These are phyloP conservation scores for Pseudopodoces humilis DNA, from an alignment of 2,113 vertebrate species.

Conservation along the genomic window DNA sequence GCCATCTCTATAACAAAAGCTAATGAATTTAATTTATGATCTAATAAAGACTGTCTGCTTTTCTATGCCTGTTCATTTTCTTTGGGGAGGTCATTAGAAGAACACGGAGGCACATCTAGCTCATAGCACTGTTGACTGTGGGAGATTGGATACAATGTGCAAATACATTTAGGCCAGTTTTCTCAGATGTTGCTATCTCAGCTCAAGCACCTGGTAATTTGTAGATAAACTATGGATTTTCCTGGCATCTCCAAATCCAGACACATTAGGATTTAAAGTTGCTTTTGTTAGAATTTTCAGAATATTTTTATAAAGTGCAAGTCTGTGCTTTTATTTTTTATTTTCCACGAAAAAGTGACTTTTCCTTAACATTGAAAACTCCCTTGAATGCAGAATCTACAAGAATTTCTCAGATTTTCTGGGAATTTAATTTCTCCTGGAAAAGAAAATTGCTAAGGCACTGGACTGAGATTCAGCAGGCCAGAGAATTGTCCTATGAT, in stretches of 20 bases:
- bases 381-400: not conserved
- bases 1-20: not conserved
- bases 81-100: slow-evolving; percentile 1
- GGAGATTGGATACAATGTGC: not conserved
- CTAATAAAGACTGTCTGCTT: slow-evolving; percentile 15
- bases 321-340: not conserved
- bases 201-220: not conserved
- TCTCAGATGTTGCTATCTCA: not conserved
- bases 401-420: not conserved
- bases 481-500: not conserved
- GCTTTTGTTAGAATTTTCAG: not conserved
- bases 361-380: not conserved
- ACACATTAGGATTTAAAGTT: not conserved
- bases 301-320: not conserved
- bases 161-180: not conserved
- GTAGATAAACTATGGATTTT: not conserved
- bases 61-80: not conserved
- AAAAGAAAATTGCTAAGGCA: not conserved
- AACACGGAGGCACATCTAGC: not conserved
- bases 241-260: not conserved
- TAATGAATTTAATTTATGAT: slow-evolving; percentile 18
- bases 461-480: not conserved
- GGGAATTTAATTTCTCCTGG: not conserved
- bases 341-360: not conserved
- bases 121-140: not conserved